Evolutionary conservation across 2,888 invertebrate genomes (phyloP), one percentile per base, ranked within the genome.

Genomic region (Vannuccia rotundouncinata): DNA sequence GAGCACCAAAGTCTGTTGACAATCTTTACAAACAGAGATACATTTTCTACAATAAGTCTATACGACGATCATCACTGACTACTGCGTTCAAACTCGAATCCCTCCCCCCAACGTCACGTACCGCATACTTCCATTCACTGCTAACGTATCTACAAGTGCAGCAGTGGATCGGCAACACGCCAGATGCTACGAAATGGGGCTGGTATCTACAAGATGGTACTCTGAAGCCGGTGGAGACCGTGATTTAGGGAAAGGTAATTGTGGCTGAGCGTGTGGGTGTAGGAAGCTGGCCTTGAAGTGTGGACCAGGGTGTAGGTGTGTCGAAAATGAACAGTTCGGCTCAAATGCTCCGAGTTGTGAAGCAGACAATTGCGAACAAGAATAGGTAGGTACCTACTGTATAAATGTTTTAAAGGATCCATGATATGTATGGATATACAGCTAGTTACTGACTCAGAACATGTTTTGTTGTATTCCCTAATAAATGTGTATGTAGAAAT

Each of bases 21-120:
- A 66, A 66, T 17, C 66, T 66, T 66, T 17, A 66, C 66, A 66
- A 66, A 66, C 66, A 66, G 66, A 66, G 66, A 66, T 66, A 66
- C 66, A 66, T 66, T 66, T 66, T 27, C 66, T 66, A 66, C 66
- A 66, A 66, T 66, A 66, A 66, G 66, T 66, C 66, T 66, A 66
- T 66, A 13, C 66, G 66, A 66, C 66, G 66, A 66, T 66, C 66
- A 66, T 66, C 66, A 66, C 66, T 66, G 66, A 66, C 66, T 66
- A 66, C 66, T 66, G 66, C 66, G 66, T 66, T 66, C 66, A 66
- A 66, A 66, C 66, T 66, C 66, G 66, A 66, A 66, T 66, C 66
- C 66, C 66, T 66, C 66, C 66, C 66, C 66, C 66, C 66, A 66
- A 66, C 66, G 66, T 66, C 66, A 66, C 66, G 66, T 27, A 27